These are phyloP conservation scores for Drosophila bunnanda DNA, from an alignment of 2,888 invertebrate species.

Conservation along the genomic window DNA sequence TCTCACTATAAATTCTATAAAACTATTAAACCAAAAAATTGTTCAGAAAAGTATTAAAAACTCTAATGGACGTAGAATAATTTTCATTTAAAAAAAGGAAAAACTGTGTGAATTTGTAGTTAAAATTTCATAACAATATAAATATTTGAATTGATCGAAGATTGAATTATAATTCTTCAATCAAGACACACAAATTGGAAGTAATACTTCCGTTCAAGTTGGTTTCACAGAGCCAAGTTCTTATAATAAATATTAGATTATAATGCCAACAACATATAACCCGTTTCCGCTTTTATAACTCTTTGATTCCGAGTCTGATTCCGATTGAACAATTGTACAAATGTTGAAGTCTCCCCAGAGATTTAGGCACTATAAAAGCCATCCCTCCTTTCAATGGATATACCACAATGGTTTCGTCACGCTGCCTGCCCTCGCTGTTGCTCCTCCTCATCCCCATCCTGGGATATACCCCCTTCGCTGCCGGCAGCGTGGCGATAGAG, in stretches of 20 bases:
- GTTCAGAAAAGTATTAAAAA: not conserved
- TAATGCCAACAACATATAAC: not conserved
- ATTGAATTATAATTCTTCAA: not conserved
- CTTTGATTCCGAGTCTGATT: not conserved
- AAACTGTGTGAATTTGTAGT: not conserved
- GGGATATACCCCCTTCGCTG: not conserved
- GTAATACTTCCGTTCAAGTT: not conserved
- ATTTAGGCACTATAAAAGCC: constrained; percentile 66
- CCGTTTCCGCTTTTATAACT: constrained; percentile 13
- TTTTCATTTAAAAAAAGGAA: not conserved
- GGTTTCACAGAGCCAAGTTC: not conserved
- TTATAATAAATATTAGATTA: not conserved
- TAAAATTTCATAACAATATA: not conserved
- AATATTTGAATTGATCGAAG: not conserved
- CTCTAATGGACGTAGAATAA: not conserved
- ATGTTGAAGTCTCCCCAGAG: constrained; percentile 50
- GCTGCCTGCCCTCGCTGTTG: constrained; percentile 21
- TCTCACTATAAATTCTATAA: not conserved
- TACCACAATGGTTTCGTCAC: constrained; percentile 39
- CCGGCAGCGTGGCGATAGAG: constrained; percentile 17
- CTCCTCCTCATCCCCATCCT: constrained; percentile 8
- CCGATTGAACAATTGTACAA: constrained; percentile 63
- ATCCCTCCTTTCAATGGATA: not conserved
- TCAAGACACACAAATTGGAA: not conserved
- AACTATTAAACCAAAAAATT: not conserved